Conservation (phyloP, 2,113 vertebrate species). For the Myrmecophaga tridactyla region DNA sequence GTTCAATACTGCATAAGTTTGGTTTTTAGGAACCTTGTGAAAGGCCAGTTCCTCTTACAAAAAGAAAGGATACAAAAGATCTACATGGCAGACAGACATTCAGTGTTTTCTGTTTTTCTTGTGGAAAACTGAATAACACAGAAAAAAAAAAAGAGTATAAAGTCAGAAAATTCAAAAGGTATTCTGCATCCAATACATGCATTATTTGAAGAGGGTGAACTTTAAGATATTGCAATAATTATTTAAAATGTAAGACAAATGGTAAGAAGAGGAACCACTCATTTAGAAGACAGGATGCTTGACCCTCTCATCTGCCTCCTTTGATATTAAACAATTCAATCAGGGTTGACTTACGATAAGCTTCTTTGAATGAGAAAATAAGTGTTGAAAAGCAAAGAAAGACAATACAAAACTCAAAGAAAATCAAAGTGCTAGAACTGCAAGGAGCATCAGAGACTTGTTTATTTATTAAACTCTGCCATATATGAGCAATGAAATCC, state of each 20-base stretch:
- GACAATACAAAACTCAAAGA: neutral
- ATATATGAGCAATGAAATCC: neutral
- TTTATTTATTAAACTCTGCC: conserved; percentile 9
- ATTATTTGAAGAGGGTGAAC: too few species aligned
- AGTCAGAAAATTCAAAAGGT: neutral
- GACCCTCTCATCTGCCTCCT: neutral
- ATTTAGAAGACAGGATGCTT: neutral
- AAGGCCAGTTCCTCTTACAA: neutral
- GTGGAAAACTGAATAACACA: too few species aligned
- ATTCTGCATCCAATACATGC: neutral
- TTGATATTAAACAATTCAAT: neutral
- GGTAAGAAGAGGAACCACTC: neutral
- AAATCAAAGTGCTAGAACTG: neutral
- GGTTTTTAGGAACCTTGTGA: neutral
- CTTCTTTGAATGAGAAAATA: neutral
- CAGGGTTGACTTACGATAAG: neutral
- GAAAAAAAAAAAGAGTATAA: too few species aligned
- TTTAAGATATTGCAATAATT: neutral
- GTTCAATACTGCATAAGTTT: neutral
- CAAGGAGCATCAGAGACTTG: neutral
- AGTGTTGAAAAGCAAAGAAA: neutral
- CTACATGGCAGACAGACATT: neutral
- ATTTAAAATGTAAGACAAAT: neutral
- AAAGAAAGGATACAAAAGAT: neutral
- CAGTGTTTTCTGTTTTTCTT: neutral